Conservation (phyloP, 2,113 vertebrate species). For the Eulacestoma nigropectus region DNA sequence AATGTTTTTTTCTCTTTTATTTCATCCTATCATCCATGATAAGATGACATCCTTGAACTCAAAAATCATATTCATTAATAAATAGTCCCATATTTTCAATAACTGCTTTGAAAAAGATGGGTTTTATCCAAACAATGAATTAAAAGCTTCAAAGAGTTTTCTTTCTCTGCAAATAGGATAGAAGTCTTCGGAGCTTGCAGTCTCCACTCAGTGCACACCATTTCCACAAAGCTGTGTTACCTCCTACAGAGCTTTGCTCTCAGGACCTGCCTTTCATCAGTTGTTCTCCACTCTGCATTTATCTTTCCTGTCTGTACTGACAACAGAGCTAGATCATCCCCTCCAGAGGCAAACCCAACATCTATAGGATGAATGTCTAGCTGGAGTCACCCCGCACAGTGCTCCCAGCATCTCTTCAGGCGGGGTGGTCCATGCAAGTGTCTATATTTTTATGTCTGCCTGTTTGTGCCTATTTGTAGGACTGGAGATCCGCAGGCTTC, state of each 20-base stretch:
- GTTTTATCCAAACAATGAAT: neutral
- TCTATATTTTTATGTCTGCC: neutral
- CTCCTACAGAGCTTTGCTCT: conserved; percentile 28
- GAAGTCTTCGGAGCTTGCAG: neutral
- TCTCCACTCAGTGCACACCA: conserved; percentile 7
- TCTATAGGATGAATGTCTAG: neutral
- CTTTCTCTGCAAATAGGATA: neutral
- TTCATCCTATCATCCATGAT: conserved; percentile 42
- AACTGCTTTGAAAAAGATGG: conserved; percentile 5
- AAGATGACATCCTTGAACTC: conserved; percentile 38
- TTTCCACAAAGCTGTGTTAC: conserved; percentile 14
- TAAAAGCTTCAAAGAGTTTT: neutral
- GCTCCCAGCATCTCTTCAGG: neutral
- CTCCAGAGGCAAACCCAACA: neutral
- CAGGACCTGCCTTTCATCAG: neutral
- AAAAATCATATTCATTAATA: conserved; percentile 43
- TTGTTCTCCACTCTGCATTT: neutral
- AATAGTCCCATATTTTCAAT: conserved; percentile 42
- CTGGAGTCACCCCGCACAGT: neutral
- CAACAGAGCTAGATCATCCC: neutral
- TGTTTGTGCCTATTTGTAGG: neutral
- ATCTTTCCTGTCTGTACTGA: neutral
- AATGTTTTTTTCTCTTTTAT: conserved; percentile 37
- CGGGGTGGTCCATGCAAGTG: fast-evolving
- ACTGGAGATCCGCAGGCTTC: neutral